Percentiles rank a stretch among this genome's conserved stretches.
Conservation (phyloP, 2,797 vertebrate genomes). For the Orestias chungarensis region DNA sequence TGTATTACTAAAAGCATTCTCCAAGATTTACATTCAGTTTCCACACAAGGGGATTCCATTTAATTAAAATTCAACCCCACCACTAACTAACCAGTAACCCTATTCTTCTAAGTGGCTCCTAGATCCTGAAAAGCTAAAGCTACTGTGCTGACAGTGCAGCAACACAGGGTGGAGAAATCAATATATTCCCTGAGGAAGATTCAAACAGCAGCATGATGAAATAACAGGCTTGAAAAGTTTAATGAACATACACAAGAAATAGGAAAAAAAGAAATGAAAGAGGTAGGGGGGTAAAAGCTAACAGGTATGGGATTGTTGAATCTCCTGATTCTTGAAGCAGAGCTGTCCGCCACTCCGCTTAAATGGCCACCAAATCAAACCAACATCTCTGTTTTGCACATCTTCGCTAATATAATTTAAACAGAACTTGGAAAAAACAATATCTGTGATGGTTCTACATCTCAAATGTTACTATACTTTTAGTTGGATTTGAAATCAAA, state of each 20-base stretch:
- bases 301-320: conserved; percentile 23
- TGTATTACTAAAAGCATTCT: conserved; percentile 4
- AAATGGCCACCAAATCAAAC: conserved; percentile 64
- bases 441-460: neutral
- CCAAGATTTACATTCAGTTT: conserved; percentile 15
- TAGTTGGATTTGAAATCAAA: neutral
- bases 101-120: conserved; percentile 9
- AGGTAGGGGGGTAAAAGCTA: conserved; percentile 15
- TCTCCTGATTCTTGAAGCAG: conserved; percentile 8
- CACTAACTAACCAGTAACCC: conserved; percentile 1
- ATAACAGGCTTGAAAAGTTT: conserved; percentile 22
- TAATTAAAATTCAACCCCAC: conserved; percentile 29
- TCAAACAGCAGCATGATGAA: conserved; percentile 37
- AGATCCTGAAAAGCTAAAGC: conserved; percentile 11
- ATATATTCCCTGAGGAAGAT: conserved; percentile 17
- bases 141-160: conserved; percentile 8
- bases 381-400: conserved; percentile 44
- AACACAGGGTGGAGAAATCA: conserved; percentile 17
- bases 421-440: conserved; percentile 8
- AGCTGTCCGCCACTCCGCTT: conserved; percentile 46
- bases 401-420: conserved; percentile 19
- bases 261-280: conserved; percentile 35
- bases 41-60: neutral
- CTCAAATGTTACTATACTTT: neutral
- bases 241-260: conserved; percentile 29